A percentile compares a stretch with the other conserved stretches of the same genome.
Conservation (phyloP, 2,113 vertebrate species). For the Micronisus gabar region DNA sequence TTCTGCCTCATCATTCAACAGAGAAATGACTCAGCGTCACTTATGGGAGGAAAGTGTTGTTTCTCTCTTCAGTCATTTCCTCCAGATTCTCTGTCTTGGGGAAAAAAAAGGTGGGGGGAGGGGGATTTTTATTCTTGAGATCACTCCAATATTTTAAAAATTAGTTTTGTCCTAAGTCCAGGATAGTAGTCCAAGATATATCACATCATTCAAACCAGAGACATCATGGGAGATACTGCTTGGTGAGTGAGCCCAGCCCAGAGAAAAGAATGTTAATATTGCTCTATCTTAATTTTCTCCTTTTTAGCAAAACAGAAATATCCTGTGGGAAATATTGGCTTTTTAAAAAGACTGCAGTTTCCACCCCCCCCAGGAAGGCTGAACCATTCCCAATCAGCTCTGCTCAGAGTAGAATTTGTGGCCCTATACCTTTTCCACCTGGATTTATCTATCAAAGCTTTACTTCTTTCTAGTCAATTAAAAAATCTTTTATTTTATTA, state of each 20-base stretch:
- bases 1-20: slow-evolving; percentile 14
- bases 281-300: not conserved
- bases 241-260: not conserved
- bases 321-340: not conserved
- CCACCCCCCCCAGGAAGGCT: not conserved
- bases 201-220: not conserved
- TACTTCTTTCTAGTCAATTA: not conserved
- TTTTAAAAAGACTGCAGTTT: not conserved
- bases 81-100: not conserved
- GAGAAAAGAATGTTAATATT: not conserved
- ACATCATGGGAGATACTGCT: not conserved
- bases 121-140: not conserved
- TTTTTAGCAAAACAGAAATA: not conserved
- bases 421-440: not conserved
- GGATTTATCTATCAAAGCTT: not conserved
- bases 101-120: too few species aligned
- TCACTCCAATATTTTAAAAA: not conserved
- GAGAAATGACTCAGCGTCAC: not conserved
- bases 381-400: not conserved
- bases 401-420: not conserved
- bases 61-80: not conserved
- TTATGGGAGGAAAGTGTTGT: not conserved
- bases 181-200: not conserved
- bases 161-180: not conserved
- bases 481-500: not conserved